These are phyloP conservation scores for Dolichopus griseipennis DNA, from an alignment of 2,888 invertebrate genomes.

Conservation along the genomic window DNA sequence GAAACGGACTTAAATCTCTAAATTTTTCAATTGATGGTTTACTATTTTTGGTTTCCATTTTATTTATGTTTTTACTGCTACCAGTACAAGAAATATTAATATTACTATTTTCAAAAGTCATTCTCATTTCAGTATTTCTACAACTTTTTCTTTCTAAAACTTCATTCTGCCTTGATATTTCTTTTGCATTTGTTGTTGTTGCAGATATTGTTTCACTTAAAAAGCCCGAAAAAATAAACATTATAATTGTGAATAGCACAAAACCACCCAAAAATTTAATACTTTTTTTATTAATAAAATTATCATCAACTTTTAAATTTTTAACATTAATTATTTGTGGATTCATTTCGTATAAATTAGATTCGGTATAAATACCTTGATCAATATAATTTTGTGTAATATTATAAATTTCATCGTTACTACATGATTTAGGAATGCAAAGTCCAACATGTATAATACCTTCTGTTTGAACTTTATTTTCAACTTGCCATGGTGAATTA, in stretches of 20 bases:
- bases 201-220: conserved; percentile 11
- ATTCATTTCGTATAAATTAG: conserved; percentile 36
- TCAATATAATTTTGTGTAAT: conserved; percentile 37
- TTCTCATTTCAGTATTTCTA: too few relatives aligned
- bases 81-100: too few relatives aligned
- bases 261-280: conserved; percentile 32
- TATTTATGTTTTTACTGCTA: background rate
- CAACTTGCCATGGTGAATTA: conserved; percentile 43
- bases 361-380: conserved; percentile 33
- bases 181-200: background rate
- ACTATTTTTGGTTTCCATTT: background rate
- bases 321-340: conserved; percentile 40
- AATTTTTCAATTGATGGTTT: background rate
- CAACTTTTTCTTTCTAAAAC: background rate
- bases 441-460: conserved; percentile 47
- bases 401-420: conserved; percentile 36
- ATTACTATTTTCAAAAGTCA: too few relatives aligned
- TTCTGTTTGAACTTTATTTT: conserved; percentile 42
- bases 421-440: conserved; percentile 47
- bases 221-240: conserved; percentile 27
- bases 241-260: conserved; percentile 28
- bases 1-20: conserved; percentile 8
- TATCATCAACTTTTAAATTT: conserved; percentile 34
- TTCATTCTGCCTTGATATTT: background rate
- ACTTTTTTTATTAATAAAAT: conserved; percentile 36